Conservation (phyloP, 2,888 invertebrate genomes). For the Perdita meconis region DNA sequence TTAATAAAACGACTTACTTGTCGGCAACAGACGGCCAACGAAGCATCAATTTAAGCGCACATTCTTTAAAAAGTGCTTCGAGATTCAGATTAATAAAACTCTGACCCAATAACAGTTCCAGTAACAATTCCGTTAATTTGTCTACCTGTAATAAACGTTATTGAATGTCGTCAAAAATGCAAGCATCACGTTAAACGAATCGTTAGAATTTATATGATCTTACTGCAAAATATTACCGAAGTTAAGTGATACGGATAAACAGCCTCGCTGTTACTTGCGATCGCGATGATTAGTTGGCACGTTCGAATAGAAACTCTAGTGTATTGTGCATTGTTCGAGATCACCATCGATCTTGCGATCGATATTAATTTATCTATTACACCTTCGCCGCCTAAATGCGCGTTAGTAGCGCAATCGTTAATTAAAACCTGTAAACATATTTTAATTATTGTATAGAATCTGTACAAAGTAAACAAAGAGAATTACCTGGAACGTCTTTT, state of each 20-base stretch:
- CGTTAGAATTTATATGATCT: constrained; percentile 23
- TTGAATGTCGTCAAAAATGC: background rate
- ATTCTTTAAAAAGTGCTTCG: constrained; percentile 81
- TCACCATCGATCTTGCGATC: constrained; percentile 82
- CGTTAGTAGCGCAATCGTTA: constrained; percentile 81
- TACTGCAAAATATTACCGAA: constrained; percentile 75
- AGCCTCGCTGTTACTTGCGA: constrained; percentile 81
- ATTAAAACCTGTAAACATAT: constrained; percentile 75
- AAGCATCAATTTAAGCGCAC: constrained; percentile 81
- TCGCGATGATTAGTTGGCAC: constrained; percentile 82
- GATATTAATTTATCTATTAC: constrained; percentile 82
- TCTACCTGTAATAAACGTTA: constrained; percentile 76
- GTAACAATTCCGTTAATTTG: constrained; percentile 80
- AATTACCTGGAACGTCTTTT: constrained; percentile 83
- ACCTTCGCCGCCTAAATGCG: constrained; percentile 80
- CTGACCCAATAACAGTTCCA: constrained; percentile 80
- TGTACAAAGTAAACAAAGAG: too few relatives aligned
- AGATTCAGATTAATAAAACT: constrained; percentile 81
- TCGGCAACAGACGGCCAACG: constrained; percentile 82
- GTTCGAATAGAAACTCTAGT: constrained; percentile 81
- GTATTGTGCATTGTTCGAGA: constrained; percentile 82
- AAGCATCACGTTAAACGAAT: background rate
- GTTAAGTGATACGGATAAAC: constrained; percentile 81
- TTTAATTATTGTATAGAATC: background rate
- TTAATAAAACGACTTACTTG: constrained; percentile 63